Conservation (phyloP, 2,113 vertebrate genomes). For the Pitta sordida region DNA sequence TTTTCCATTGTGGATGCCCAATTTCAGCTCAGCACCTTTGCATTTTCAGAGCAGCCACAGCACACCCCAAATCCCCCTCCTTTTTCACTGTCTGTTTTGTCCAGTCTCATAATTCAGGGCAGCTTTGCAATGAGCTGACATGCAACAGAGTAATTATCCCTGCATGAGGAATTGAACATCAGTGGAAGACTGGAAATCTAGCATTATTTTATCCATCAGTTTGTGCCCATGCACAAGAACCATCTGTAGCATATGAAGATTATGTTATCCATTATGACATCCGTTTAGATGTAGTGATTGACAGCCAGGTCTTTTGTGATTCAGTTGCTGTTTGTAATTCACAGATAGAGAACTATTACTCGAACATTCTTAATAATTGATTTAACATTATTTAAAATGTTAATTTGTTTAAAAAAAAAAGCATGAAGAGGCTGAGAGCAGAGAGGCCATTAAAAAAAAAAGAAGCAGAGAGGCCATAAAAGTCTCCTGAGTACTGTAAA, state of each 20-base stretch:
- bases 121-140: conserved; percentile 15
- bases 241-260: conserved; percentile 10
- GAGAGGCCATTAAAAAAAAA: too few relatives aligned
- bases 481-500: not conserved
- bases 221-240: conserved; percentile 12
- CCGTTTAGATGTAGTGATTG: conserved; percentile 23
- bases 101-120: not conserved
- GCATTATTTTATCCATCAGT: conserved; percentile 16
- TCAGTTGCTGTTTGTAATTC: not conserved
- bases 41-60: not conserved
- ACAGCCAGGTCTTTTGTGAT: conserved; percentile 26
- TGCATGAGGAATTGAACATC: conserved; percentile 51
- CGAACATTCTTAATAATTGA: conserved; percentile 37
- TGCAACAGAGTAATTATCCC: conserved; percentile 44
- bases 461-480: not conserved
- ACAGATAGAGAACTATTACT: conserved; percentile 22
- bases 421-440: not conserved
- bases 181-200: conserved; percentile 10
- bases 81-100: not conserved
- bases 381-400: conserved; percentile 14
- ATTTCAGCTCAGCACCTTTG: conserved; percentile 20
- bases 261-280: not conserved
- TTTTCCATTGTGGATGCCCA: not conserved
- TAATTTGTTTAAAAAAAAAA: not conserved
- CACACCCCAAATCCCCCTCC: not conserved